These are phyloP conservation scores for Neolamprologus sp. DNA, from an alignment of 2,113 vertebrate genomes.

Conservation along the genomic window DNA sequence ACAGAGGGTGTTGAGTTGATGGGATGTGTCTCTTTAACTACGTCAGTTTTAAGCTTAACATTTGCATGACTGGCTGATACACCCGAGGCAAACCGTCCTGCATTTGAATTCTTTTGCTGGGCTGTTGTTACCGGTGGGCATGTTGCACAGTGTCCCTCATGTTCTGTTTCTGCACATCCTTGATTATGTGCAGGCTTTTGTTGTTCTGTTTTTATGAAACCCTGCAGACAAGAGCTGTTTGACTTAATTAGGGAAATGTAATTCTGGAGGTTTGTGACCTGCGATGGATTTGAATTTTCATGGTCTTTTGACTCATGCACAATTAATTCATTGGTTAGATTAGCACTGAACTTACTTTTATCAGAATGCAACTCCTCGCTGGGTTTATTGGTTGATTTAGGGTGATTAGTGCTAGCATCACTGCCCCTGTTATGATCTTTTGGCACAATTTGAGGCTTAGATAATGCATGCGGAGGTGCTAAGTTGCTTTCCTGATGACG, in stretches of 20 bases:
- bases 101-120: conserved; percentile 5
- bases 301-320: neutral
- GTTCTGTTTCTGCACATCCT: conserved; percentile 2
- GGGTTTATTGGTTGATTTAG: neutral
- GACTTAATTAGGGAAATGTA: conserved; percentile 46
- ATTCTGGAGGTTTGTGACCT: conserved; percentile 40
- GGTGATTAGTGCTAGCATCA: neutral
- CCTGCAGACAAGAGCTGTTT: conserved; percentile 36
- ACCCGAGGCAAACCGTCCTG: conserved; percentile 9
- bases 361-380: neutral
- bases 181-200: conserved; percentile 25
- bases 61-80: conserved; percentile 6
- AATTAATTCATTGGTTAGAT: conserved; percentile 10
- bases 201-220: conserved; percentile 31
- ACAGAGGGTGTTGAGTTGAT: neutral
- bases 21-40: neutral
- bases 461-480: neutral
- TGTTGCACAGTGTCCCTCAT: neutral
- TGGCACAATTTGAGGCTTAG: neutral
- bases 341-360: conserved; percentile 1
- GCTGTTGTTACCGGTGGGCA: conserved; percentile 7
- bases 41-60: neutral
- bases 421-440: neutral
- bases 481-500: neutral
- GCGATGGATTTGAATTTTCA: conserved; percentile 16